Percentiles rank a stretch among this genome's conserved stretches.
These are phyloP conservation scores for Drosophila micromelanica DNA, from an alignment of 1,140 invertebrate species.

Conservation along the genomic window DNA sequence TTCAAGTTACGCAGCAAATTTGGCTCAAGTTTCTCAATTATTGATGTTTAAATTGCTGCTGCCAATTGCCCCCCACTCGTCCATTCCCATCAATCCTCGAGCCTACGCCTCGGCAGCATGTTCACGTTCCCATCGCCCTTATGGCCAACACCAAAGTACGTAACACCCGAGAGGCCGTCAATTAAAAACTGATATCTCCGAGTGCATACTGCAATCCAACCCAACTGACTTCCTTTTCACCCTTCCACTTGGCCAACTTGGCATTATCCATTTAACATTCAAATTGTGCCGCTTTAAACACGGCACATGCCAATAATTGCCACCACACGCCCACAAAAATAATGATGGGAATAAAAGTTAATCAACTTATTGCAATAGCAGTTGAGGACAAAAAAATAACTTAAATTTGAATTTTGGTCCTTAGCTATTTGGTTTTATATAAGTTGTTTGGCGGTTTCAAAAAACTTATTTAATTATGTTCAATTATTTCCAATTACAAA, in stretches of 20 bases:
- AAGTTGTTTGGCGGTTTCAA: no score
- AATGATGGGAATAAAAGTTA: background rate
- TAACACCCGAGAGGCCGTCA: conserved; percentile 21
- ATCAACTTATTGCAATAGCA: no score
- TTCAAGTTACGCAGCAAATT: conserved; percentile 52
- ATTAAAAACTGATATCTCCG: conserved; percentile 30
- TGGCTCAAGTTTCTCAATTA: conserved; percentile 53
- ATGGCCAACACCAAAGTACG: background rate
- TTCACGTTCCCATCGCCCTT: conserved; percentile 26
- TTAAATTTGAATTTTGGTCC: no score
- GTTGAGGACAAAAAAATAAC: no score
- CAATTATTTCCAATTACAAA: no score
- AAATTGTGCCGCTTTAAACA: conserved; percentile 31
- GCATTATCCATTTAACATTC: conserved; percentile 31
- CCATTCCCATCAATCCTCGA: background rate
- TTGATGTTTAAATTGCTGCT: conserved; percentile 43
- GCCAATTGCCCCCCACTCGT: conserved; percentile 3
- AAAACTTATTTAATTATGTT: no score
- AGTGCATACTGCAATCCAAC: conserved; percentile 23
- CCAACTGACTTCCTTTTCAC: conserved; percentile 17
- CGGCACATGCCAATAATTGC: conserved; percentile 38
- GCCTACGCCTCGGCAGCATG: conserved; percentile 19
- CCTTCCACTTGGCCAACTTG: conserved; percentile 10
- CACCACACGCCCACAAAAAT: background rate
- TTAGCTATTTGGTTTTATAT: no score